A percentile compares a stretch with the other conserved stretches of the same genome.
Evolutionary conservation across 2,113 vertebrate genomes (phyloP).

Genomic region (Lagenorhynchus albirostris): DNA sequence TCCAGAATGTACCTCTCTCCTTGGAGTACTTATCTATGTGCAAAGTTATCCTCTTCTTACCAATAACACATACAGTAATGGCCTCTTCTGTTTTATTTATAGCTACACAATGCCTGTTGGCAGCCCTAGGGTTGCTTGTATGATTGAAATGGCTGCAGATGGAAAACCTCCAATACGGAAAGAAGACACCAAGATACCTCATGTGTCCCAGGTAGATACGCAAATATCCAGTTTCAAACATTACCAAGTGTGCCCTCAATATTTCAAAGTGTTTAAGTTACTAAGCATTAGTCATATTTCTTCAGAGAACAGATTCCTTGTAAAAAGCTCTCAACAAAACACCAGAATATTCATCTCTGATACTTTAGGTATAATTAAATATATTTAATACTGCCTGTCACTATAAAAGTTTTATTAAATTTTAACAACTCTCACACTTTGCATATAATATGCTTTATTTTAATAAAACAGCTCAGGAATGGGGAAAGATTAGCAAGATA

Average conservation of each 20-base stretch:
- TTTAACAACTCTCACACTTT: neutral
- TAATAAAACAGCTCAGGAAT: neutral
- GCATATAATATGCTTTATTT: neutral
- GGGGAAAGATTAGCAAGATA: neutral
- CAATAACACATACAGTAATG: constrained; percentile 72
- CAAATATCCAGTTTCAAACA: neutral
- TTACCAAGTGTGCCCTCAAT: neutral
- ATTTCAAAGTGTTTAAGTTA: constrained; percentile 19
- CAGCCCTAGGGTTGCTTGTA: constrained; percentile 80
- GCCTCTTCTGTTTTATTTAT: constrained; percentile 76
- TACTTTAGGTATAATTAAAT: constrained; percentile 9
- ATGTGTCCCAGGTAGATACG: constrained; percentile 82
- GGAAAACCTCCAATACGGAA: constrained; percentile 80
- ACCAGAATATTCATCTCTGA: constrained; percentile 21
- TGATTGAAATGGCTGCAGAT: constrained; percentile 87
- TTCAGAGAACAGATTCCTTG: neutral
- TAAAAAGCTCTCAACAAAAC: constrained; percentile 2
- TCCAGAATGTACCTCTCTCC: constrained; percentile 19
- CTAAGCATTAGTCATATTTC: neutral
- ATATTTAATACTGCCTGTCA: constrained; percentile 11
- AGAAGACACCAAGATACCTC: constrained; percentile 74
- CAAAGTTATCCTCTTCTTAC: constrained; percentile 51
- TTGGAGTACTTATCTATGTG: neutral
- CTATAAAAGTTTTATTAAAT: constrained; percentile 18
- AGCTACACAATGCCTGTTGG: constrained; percentile 85